Evolutionary conservation across 2,888 invertebrate genomes (phyloP).

Genomic region (Sericinus montela): DNA sequence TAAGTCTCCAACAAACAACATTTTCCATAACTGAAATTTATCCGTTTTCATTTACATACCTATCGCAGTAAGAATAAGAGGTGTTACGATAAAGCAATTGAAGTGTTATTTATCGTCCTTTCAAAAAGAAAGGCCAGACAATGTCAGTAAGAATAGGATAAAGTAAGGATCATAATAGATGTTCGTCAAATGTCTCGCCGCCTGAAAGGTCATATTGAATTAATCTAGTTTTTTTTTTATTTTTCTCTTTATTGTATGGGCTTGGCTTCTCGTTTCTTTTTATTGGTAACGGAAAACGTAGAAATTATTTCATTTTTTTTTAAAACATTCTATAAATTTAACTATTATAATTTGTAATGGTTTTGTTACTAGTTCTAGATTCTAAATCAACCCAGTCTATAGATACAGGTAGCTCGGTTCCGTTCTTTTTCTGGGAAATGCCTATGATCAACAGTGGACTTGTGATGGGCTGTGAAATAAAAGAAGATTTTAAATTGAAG

Average conservation of each 20-base stretch:
- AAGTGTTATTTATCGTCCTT: slow-evolving; percentile 10
- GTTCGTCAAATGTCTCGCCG: slow-evolving; percentile 10
- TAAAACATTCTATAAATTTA: too few species aligned
- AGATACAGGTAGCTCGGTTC: too few species aligned
- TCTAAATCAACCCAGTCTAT: too few species aligned
- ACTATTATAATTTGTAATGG: too few species aligned
- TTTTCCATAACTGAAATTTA: background rate
- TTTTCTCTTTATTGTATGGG: background rate
- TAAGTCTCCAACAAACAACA: too few species aligned
- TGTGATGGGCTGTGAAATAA: too few species aligned
- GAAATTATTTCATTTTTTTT: too few species aligned
- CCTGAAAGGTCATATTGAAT: slow-evolving; percentile 19
- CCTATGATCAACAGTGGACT: too few species aligned
- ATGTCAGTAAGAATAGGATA: slow-evolving; percentile 12
- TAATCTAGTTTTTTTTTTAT: slow-evolving; percentile 7
- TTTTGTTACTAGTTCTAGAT: too few species aligned
- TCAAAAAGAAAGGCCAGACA: slow-evolving; percentile 1
- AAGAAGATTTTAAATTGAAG: too few species aligned
- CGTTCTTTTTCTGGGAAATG: too few species aligned
- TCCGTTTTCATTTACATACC: slow-evolving; percentile 8
- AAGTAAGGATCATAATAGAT: slow-evolving; percentile 11
- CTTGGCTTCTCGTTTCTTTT: background rate
- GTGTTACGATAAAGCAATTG: slow-evolving; percentile 10
- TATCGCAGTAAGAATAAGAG: slow-evolving; percentile 2
- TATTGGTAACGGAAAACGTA: too few species aligned